Base-by-base conservation (phyloP, 2,888 invertebrate species). In the Agriopis leucophaearia region DNA sequence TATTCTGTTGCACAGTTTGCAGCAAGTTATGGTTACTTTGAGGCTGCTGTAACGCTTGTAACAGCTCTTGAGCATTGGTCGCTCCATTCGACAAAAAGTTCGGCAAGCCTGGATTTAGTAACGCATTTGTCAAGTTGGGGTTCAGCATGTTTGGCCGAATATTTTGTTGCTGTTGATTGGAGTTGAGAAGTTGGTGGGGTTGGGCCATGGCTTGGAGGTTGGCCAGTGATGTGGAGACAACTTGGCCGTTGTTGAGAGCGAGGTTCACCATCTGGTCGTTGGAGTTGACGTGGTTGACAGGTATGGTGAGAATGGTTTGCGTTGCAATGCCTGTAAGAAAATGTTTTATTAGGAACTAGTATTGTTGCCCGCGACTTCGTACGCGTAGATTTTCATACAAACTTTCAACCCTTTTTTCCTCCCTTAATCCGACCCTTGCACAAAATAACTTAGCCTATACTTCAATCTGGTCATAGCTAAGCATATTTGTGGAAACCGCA, bases 241-340 rank as follows among this genome's bases (percentile, higher is more conserved):
- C 96, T 92, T 97, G 97, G 40, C 97, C 97, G 88, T 97, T 97
- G 88, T 96, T 97, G 73, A 97, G 94, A 7, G 97, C 97, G 81
- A 97, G 90, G 86, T 97, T 97, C 38, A 97, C 96, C 95, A 97
- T 96, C 80, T 95, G 95, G 78, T 95, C 95, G 85, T 95, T 95
- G 57, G 95, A 95, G 92, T 97, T 97, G 75, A 97, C 97, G 92
- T 97, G 97, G 91, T 97, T 97, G 70, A 99, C 97, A 64, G 99
- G 99, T 86, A 99, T 99, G 76, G 99, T 98, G 80, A 99, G 95
- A 85, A 99, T 98, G 82, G 99, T 99, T 94, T 99, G 99, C 60
- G 98, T 97, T 63, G 98, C 98, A 86, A 99, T 97, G 78, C 98
- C 98, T 98, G 92, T 52, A 81, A 80, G 68, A 76, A 64, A 76